Base-by-base conservation (phyloP, 2,797 vertebrate genomes). In the Decapterus maruadsi region DNA sequence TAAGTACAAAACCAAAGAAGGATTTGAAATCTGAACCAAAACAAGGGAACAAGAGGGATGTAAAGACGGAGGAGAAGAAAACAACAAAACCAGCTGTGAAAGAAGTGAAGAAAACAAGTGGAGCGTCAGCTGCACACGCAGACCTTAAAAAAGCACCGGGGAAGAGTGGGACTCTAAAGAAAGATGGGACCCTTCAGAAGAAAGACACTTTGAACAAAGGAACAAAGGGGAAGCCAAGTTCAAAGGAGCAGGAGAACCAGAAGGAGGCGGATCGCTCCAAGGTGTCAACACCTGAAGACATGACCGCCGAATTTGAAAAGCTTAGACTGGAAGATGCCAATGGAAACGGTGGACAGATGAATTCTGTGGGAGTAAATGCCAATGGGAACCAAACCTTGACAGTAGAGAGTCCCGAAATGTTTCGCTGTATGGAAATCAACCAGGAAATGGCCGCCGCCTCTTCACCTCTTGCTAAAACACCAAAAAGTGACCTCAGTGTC, bases 11-110 rank as follows among this genome's bases (percentile, higher is more conserved):
- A 71, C 79, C 66, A 0, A 97, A 95, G 90, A 97, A 95, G 70
- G 95, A 96, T 0, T 9, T 90, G 7, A 95, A 92, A 42, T 14
- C 62, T 0, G 93, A 95, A 48, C 73, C 62, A 6, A 97, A 95
- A 61, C 94, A 83, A 53, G 96, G 96, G 5, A n/a, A 55, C 11
- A 96, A 94, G 87, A 96, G 92, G 83, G 96, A 96, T 1, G 55
- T 68, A 6, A 96, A 95, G 81, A 43, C 40, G 1, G 92, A 94
- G 7, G 87, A 92, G 51, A 95, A 91, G 68, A 95, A 93, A 86
- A 3, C 22, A 0, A 12, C 78, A 11, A 94, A 93, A 65, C 22
- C 79, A 19, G 19, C 69, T 0, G 45, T 40, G 14, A 94, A 92
- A 77, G 94, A 95, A 9, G 29, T 70, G 13, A 94, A 94, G 82